A percentile compares a stretch with the other conserved stretches of the same genome.
phyloP scores from a whole-genome alignment of 2,797 vertebrate genomes.

The Tamandua tetradactyla region DNA sequence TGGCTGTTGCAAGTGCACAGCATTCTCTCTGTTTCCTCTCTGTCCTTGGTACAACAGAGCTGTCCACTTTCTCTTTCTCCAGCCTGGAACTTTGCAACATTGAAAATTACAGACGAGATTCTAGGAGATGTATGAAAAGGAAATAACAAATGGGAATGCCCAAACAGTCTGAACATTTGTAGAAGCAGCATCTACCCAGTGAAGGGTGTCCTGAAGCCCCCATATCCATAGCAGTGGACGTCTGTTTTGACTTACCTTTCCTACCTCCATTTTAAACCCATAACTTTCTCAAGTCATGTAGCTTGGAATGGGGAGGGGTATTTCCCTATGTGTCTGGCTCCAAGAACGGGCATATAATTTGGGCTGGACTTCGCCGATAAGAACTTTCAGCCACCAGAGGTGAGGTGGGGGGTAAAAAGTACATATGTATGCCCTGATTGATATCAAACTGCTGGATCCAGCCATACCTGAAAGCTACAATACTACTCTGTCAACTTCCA shows the following conservation, averaged over 20 bases:
- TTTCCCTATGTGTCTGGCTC: not conserved
- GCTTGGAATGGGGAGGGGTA: not conserved
- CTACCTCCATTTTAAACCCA: not conserved
- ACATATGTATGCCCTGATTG: not conserved
- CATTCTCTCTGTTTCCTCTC: not conserved
- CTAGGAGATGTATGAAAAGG: not conserved
- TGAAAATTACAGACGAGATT: not conserved
- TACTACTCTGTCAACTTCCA: not conserved
- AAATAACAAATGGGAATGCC: not conserved
- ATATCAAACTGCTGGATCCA: not conserved
- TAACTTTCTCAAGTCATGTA: not conserved
- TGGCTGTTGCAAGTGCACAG: not conserved
- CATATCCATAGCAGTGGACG: not conserved
- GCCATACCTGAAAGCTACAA: not conserved
- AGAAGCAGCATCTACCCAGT: not conserved
- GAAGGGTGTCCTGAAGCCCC: not conserved
- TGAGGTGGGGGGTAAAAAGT: not conserved
- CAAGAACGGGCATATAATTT: not conserved
- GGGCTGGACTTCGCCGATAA: not conserved
- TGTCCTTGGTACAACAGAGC: not conserved
- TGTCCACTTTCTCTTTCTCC: not conserved
- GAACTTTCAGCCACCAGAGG: not conserved
- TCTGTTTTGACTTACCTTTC: not conserved
- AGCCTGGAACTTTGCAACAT: no score
- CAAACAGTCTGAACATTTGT: not conserved